These are phyloP conservation scores for Pachycephus smyrnensis DNA, from an alignment of 2,888 invertebrate species.

Conservation along the genomic window DNA sequence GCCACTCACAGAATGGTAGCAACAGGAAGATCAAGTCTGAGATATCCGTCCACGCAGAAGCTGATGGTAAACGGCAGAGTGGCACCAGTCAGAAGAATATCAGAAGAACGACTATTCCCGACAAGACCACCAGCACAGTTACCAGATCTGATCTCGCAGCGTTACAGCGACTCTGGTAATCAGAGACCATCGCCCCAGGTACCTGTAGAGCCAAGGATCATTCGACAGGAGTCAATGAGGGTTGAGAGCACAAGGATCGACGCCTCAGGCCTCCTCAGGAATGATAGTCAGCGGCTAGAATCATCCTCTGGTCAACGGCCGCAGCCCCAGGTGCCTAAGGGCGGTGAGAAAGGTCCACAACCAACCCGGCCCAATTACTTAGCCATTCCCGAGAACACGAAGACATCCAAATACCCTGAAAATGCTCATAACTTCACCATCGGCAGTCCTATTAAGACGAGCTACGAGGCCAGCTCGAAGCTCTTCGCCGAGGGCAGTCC, in stretches of 20 bases:
- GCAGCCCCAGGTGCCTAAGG: slow-evolving; percentile 51
- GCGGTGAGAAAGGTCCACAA: slow-evolving; percentile 18
- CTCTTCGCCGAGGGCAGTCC: slow-evolving; percentile 49
- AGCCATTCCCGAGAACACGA: slow-evolving; percentile 34
- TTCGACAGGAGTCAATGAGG: slow-evolving; percentile 59
- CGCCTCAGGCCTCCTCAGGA: slow-evolving; percentile 42
- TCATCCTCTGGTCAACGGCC: slow-evolving; percentile 57
- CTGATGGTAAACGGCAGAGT: slow-evolving; percentile 68
- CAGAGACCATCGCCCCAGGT: slow-evolving; percentile 60
- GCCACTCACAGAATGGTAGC: slow-evolving; percentile 55
- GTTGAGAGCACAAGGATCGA: slow-evolving; percentile 49
- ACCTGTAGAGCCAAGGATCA: slow-evolving; percentile 56
- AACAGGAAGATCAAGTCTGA: slow-evolving; percentile 67
- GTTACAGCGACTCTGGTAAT: slow-evolving; percentile 59
- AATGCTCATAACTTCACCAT: slow-evolving; percentile 37
- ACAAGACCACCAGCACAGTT: slow-evolving; percentile 53
- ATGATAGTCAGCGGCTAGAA: slow-evolving; percentile 45
- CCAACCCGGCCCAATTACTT: slow-evolving; percentile 44
- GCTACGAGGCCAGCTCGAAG: slow-evolving; percentile 54
- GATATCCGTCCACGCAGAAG: slow-evolving; percentile 68
- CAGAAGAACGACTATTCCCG: slow-evolving; percentile 47
- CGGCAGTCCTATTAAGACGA: slow-evolving; percentile 51
- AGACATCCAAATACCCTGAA: slow-evolving; percentile 34
- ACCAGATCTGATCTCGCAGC: slow-evolving; percentile 55
- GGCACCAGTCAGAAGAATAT: slow-evolving; percentile 52